Evolutionary conservation across 2,113 vertebrate genomes (phyloP), one percentile per base, ranked within the genome.

Genomic region (Laterallus jamaicensis): DNA sequence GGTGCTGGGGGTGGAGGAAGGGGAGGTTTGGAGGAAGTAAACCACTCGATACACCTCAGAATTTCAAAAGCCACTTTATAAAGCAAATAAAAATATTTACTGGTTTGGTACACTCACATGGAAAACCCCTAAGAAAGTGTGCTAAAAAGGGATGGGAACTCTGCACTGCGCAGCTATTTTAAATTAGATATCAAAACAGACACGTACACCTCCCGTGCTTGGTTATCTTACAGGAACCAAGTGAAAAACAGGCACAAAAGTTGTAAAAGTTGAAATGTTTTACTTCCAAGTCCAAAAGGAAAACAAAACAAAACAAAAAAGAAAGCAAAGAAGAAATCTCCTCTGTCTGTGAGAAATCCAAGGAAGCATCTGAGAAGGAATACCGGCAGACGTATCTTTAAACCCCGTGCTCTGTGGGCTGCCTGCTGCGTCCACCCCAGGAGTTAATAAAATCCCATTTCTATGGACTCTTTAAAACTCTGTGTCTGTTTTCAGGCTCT

Each of bases 31-130:
- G n/a, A 50, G 16, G 55, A 60, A 86, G 79, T 31, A 26, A 90
- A 78, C 5, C 67, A 86, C 55, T 35, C 0, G 0, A 7, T 14
- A 10, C 21, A 0, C 21, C 32, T 83, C 44, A 63, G n/a, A 71
- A 71, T 96, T 94, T 96, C 90, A 82, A 96, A 96, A 89, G 88
- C 95, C 77, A 79, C 91, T 96, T 96, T 88, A 96, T 96, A 96
- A 92, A 86, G 93, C 88, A 96, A 93, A 96, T 93, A 96, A 95
- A 96, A 96, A 92, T 95, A 93, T 88, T 92, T 84, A 88, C 77
- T 10, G 69, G 88, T 92, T 76, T 56, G 69, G 60, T 92, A 96
- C 86, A 93, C 66, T 54, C 25, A 67, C 82, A 96, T 15, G 3
- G 67, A 95, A 93, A 93, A 86, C 11, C 58, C 80, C 86, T 93